Base-by-base conservation (phyloP, 64 coral and sea anemone genomes). In the Trachythela sp. region DNA sequence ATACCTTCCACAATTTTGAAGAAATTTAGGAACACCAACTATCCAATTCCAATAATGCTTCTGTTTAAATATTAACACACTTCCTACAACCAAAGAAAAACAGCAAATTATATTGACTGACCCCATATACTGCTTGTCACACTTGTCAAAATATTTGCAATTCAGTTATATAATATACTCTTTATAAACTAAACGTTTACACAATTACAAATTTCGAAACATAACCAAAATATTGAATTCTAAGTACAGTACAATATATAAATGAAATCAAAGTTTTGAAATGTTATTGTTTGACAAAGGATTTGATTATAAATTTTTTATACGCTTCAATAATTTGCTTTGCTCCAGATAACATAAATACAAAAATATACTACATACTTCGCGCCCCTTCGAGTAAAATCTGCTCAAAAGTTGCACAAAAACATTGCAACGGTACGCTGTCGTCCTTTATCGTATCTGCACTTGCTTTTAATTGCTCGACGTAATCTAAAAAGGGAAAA, bases 401-500 rank as follows among this genome's bases (percentile, higher is more conserved):
- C 15, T 80, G 20, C 30, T 80, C 75, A 80, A 80, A 80, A 35
- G 75, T 80, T 37, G 31, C 13, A 36, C 75, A 80, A 38, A 80
- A 80, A 8, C 30, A 8, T 37, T 35, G 33, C 37, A 80, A 80
- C 31, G 75, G 33, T 4, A 39, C 1, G 33, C 75, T 80, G 30
- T 80, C 33, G 35, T 80, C 75, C 20, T 80, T 80, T 80, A 80
- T 80, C 2, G 37, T 80, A 29, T 80, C 75, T 30, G 33, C 26
- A 38, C 37, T 29, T 34, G 75, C 75, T 39, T 80, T 80, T 30
- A 80, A 22, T 80, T 80, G 75, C 34, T 80, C 75, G 75, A 80
- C 75, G 75, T 80, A 15, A 30, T 80, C 75, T 80, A 22, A 36
- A 80, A 45, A 6, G 42, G 4, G 1, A 36, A 80, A 17, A 39